phyloP scores from a whole-genome alignment of 2,113 vertebrate genomes.

The Zingel zingel region DNA sequence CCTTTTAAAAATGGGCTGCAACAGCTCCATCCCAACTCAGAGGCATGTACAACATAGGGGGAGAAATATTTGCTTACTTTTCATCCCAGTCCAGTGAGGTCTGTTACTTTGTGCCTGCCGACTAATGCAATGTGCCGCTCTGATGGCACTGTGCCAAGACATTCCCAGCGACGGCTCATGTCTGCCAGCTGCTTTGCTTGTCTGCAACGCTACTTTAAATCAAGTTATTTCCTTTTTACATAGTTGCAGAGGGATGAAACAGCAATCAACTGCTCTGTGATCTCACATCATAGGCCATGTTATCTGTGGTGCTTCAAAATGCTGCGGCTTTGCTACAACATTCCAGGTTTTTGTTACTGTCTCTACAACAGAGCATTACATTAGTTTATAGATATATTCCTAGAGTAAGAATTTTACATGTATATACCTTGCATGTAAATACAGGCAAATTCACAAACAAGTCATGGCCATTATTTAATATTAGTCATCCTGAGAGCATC shows the following conservation, averaged over 20 bases:
- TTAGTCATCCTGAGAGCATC: not conserved
- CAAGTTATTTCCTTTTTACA: slow-evolving; percentile 35
- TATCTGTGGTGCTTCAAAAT: not conserved
- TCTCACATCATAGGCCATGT: slow-evolving; percentile 11
- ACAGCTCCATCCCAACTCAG: slow-evolving; percentile 1
- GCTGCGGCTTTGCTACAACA: slow-evolving; percentile 10
- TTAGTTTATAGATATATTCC: not conserved
- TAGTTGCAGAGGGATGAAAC: slow-evolving; percentile 19
- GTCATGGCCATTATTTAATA: not conserved
- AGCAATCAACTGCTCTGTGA: slow-evolving; percentile 29
- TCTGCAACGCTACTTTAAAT: slow-evolving; percentile 33
- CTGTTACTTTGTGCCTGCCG: slow-evolving; percentile 15
- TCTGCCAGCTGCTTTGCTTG: slow-evolving; percentile 45
- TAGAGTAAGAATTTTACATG: not conserved
- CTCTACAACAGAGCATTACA: not conserved
- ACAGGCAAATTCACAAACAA: not conserved
- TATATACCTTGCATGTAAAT: not conserved
- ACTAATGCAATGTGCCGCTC: not conserved
- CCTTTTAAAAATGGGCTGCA: not conserved
- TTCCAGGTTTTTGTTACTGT: not conserved
- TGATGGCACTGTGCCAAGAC: slow-evolving; percentile 40
- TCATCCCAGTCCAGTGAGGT: not conserved
- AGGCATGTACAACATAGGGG: not conserved
- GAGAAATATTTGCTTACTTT: slow-evolving; percentile 17
- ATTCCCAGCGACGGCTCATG: slow-evolving; percentile 14